Base-by-base conservation (phyloP, 2,888 invertebrate species). In the Caenorhabditis virilis region DNA sequence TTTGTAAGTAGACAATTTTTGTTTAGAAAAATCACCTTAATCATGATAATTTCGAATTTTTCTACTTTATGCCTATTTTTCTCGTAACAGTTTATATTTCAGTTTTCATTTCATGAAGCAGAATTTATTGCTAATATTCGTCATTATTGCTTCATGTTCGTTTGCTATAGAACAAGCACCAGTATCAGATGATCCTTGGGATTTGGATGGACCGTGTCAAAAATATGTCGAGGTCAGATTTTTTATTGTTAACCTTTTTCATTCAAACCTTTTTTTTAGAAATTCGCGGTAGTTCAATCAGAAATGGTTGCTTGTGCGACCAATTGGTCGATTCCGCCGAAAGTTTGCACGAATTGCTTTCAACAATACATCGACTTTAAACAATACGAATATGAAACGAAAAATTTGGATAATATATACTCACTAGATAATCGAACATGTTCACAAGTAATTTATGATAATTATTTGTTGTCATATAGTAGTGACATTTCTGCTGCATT, bases 261-360 rank as follows among this genome's bases (percentile, higher is more conserved):
- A 36, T 11, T 11, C 5, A 11, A 36, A 36, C 18, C 11, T 22
- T 13, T 46, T 50, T 59, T 65, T 20, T 59, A 75, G 76, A 70
- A 63, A 42, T 55, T 77, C 13, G 66, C 77, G 4, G 38, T 50
- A 5, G 65, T 63, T 0, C 71, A 72, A 50, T 58, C 79, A 4
- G 54, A 63, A 33, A 79, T 80, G 74, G 75, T 73, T 0, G 51
- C 72, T 20, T 80, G 80, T 45, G 77, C 80, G 7, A 69, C 76
- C 20, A 78, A 78, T 57, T 78, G 63, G 68, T 78, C 80, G 11
- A 77, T 77, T 46, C 80, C 80, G 5, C 80, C 80, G 6, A 78
- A 76, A 59, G 81, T 82, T 13, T 82, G 82, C 71, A 80, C 79
- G 20, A 78, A 82, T 46, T 82, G 82, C 57, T 67, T 76, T 39